Evolutionary conservation across 30 jellyfish, hydroid and myxozoan species (phyloP), one percentile per base, ranked within the genome.

Genomic region (Aurelia aurita complex sp. Pacific): DNA sequence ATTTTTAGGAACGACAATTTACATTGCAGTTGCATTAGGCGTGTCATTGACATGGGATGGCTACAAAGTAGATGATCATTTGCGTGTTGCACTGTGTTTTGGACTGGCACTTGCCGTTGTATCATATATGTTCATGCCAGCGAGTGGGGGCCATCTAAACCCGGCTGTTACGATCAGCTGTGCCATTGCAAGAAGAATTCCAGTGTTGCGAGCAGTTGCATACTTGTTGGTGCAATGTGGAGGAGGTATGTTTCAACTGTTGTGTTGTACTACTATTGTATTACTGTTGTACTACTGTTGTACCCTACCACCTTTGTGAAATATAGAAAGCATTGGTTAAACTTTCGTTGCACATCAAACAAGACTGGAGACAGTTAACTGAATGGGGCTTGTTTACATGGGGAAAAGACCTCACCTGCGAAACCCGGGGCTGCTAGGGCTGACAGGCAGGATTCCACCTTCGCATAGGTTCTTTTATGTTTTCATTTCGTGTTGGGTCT

Each of bases 81-180:
- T 88, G 23, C 74, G 86, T 32, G 46, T 88, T 51, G 92, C 92
- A n/a, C 43, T 87, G 1, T 34, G 87, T 40, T 42, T 80, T 81
- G 97, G 97, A 19, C 85, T 88, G 17, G 63, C 92, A 12, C 82
- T 81, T 18, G 96, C 88, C 17, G n/a, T 81, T 33, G 3, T 74
- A 12, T 83, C 97, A 33, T 59, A 71, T 35, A 74, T 67, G 89
- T 62, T 88, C 74, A 80, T 65, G 34, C 84, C 89, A 8, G 7
- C 89, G 32, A 81, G 92, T 67, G 97, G 92, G 7, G 97, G 97
- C 6, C 83, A 69, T 18, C 16, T 88, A 51, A 88, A 88, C 76
- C 97, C 97, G 7, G 97, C 97, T 10, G 85, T 88, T 16, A 61
- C 97, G 16, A 13, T 88, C 15, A 61, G 88, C 38, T 64, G 83